Conservation (phyloP, 2,113 vertebrate genomes). For the Otolemur garnettii region DNA sequence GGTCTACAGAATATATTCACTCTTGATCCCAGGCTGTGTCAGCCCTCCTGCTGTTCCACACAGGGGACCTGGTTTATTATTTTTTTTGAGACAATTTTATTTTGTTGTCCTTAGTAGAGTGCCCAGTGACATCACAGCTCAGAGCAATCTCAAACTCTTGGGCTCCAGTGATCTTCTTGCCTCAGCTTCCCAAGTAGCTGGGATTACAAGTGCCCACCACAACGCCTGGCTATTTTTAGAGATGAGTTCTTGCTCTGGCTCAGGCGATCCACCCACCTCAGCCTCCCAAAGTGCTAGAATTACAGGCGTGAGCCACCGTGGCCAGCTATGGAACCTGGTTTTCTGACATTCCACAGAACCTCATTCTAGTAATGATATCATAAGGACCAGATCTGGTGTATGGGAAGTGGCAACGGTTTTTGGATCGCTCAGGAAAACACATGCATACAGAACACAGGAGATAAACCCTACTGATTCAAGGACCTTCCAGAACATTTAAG, state of each 20-base stretch:
- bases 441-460: neutral
- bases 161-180: too few relatives aligned
- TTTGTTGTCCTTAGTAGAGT: too few relatives aligned
- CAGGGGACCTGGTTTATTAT: neutral
- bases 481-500: neutral
- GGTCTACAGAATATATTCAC: neutral
- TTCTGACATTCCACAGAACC: neutral
- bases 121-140: too few relatives aligned
- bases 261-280: too few relatives aligned
- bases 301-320: too few relatives aligned
- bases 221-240: too few relatives aligned
- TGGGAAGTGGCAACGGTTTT: neutral
- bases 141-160: too few relatives aligned
- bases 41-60: neutral
- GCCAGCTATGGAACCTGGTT: neutral
- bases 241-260: too few relatives aligned
- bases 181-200: too few relatives aligned
- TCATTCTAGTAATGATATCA: neutral
- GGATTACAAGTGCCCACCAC: too few relatives aligned
- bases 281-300: too few relatives aligned
- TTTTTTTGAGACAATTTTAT: too few relatives aligned
- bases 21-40: neutral
- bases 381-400: neutral
- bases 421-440: neutral
- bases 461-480: neutral